Evolutionary conservation across 2,797 vertebrate genomes (phyloP), one percentile per base, ranked within the genome.

Genomic region (Australoheros facetus): DNA sequence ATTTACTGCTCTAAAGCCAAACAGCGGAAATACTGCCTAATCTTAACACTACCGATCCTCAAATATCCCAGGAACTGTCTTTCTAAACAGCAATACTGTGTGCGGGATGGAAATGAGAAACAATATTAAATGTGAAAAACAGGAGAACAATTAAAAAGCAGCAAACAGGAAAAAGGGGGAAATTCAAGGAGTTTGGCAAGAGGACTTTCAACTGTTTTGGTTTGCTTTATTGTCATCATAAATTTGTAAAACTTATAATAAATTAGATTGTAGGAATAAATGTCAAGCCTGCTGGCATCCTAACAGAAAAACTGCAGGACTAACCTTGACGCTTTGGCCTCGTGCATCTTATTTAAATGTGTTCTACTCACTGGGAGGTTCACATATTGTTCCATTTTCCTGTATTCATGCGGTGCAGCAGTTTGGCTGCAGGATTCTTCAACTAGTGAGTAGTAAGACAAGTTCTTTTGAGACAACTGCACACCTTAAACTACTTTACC

Each of bases 1-100:
- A 88, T 87, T 87, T 77, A 73, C 66, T 81, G 74, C 72, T 75
- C 73, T 34, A 21, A 73, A 88, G 85, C 74, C 81, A 74, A 88
- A 84, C 85, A 42, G 59, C 83, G 60, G 77, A 88, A 86, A 78
- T 64, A 54, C 75, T 54, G 45, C 77, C 84, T 86, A 76, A 89
- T 91, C 83, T 79, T 75, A 92, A 89, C 55, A 71, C 75, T 19
- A 30, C 75, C 56, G 39, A 84, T 80, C 60, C 77, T 80, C 11
- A 17, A 58, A 77, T 37, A 51, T 59, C 81, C 39, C 66, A 3
- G 19, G 17, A 78, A 87, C 51, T 62, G 30, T 56, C 56, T 30
- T 45, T 14, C 55, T 53, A 60, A 5, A 69, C 23, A 7, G 70
- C 9, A 71, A 56, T 28, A 79, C 5, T 30, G 28, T 56, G 4